Conservation (phyloP, 1,140 invertebrate species). For the Bombus soroeensis region DNA sequence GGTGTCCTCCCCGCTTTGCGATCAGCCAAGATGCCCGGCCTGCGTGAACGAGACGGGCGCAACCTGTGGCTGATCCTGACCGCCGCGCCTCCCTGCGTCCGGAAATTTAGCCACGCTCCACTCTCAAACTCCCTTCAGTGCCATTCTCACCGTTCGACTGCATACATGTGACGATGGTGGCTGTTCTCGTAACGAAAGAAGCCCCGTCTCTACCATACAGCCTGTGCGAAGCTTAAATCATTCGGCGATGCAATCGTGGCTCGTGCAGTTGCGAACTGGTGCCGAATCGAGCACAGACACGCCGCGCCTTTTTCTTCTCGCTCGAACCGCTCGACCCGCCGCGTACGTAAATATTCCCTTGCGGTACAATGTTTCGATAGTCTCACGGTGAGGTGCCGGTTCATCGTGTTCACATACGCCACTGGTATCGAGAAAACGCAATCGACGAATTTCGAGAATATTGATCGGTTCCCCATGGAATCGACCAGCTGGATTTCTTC, state of each 20-base stretch:
- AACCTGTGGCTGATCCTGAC: conserved; percentile 82
- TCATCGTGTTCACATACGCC: too few species aligned
- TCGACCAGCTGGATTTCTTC: conserved; percentile 6
- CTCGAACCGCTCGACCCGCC: not conserved
- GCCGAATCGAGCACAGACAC: not conserved
- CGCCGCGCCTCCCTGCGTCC: conserved; percentile 76
- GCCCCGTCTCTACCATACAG: conserved; percentile 19
- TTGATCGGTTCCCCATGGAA: not conserved
- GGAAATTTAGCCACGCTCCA: conserved; percentile 76
- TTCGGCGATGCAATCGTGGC: conserved; percentile 32
- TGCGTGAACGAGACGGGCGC: conserved; percentile 76
- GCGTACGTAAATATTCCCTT: conserved; percentile 12
- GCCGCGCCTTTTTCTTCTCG: not conserved
- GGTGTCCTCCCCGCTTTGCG: conserved; percentile 52
- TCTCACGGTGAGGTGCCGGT: conserved; percentile 2
- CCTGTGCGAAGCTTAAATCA: too few species aligned
- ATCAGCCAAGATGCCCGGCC: conserved; percentile 67
- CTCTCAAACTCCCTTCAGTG: conserved; percentile 77
- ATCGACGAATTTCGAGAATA: not conserved
- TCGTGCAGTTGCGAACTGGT: not conserved
- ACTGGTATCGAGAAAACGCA: not conserved
- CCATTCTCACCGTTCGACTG: conserved; percentile 77
- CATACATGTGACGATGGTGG: conserved; percentile 60
- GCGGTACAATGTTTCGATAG: not conserved
- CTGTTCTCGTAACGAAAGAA: conserved; percentile 50